A percentile compares a stretch with the other conserved stretches of the same genome.
Evolutionary conservation across 2,797 vertebrate species (phyloP).

Genomic region (Poeciliopsis infans): DNA sequence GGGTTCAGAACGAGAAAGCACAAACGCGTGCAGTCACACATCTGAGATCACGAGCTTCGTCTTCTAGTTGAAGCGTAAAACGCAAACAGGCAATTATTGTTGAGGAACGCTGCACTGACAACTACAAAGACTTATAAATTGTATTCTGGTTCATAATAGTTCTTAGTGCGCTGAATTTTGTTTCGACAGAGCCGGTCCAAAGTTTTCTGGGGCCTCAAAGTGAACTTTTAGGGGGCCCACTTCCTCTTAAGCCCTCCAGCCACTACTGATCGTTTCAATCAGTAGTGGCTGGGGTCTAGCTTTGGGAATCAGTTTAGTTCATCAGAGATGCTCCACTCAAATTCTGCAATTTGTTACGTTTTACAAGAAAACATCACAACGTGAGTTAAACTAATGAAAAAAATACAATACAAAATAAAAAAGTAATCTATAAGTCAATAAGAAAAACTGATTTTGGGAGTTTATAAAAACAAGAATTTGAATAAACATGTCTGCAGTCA

Average conservation of each 20-base stretch:
- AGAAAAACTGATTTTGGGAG: too few relatives aligned
- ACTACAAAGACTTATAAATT: constrained; percentile 68
- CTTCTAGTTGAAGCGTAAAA: constrained; percentile 51
- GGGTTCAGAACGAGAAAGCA: constrained; percentile 15
- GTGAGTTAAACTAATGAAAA: too few relatives aligned
- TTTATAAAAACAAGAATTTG: too few relatives aligned
- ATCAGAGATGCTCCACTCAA: too few relatives aligned
- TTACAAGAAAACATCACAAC: too few relatives aligned
- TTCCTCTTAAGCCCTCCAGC: not conserved
- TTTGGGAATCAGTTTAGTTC: not conserved
- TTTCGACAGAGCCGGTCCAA: not conserved
- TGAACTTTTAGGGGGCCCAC: not conserved
- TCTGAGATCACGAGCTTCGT: constrained; percentile 60
- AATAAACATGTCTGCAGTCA: too few relatives aligned
- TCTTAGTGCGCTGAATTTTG: constrained; percentile 57
- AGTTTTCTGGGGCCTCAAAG: not conserved
- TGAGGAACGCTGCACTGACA: constrained; percentile 73
- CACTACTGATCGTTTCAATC: not conserved
- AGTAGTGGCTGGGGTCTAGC: too few relatives aligned
- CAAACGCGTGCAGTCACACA: constrained; percentile 42
- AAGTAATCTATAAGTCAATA: too few relatives aligned
- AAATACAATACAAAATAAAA: too few relatives aligned
- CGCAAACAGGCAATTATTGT: constrained; percentile 63
- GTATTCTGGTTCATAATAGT: constrained; percentile 53
- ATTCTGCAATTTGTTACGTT: too few relatives aligned